These are phyloP conservation scores for Danio kyathit DNA, from an alignment of 2,797 vertebrate species.

Conservation along the genomic window DNA sequence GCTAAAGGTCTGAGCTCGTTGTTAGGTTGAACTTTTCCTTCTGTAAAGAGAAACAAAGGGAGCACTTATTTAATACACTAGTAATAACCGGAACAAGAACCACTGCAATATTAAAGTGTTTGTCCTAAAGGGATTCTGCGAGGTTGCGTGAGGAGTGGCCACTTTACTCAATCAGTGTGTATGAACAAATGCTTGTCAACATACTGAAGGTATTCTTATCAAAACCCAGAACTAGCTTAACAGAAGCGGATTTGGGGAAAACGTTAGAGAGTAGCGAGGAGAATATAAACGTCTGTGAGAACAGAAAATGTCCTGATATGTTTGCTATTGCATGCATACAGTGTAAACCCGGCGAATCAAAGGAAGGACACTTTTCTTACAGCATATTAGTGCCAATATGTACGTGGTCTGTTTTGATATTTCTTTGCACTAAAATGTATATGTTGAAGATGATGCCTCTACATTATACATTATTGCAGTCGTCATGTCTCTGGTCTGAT, in stretches of 20 bases:
- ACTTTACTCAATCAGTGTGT: constrained; percentile 15
- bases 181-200: constrained; percentile 15
- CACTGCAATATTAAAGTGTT: constrained; percentile 32
- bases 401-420: constrained; percentile 35
- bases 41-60: constrained; percentile 8
- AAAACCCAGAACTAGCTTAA: constrained; percentile 1
- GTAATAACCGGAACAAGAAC: constrained; percentile 16
- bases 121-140: constrained; percentile 17
- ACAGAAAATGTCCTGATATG: constrained; percentile 20
- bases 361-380: constrained; percentile 33
- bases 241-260: constrained; percentile 1
- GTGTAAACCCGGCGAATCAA: constrained; percentile 49
- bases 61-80: constrained; percentile 32
- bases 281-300: constrained; percentile 5
- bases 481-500: constrained; percentile 24
- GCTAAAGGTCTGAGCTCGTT: constrained; percentile 2
- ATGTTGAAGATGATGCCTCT: constrained; percentile 46
- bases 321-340: constrained; percentile 61
- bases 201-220: background rate
- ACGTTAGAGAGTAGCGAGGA: constrained; percentile 5
- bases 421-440: constrained; percentile 47
- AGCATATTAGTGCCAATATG: constrained; percentile 49
- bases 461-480: constrained; percentile 33
- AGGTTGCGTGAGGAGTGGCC: background rate
- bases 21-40: constrained; percentile 29